phyloP scores from a whole-genome alignment of 2,888 invertebrate genomes.

The Melinaea menophilus region DNA sequence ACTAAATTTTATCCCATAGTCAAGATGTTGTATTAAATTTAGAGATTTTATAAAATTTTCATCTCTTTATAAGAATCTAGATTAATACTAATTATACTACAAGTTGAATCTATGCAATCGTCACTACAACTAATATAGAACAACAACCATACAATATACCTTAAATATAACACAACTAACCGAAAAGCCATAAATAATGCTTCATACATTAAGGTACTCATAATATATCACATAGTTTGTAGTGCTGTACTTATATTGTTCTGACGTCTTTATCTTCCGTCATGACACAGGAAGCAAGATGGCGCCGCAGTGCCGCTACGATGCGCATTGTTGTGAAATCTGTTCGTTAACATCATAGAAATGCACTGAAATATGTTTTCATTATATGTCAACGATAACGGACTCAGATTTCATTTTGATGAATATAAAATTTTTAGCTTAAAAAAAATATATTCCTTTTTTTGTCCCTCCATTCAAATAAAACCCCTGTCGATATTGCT shows the following conservation, averaged over 20 bases:
- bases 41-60: no score
- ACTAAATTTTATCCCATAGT: constrained; percentile 16
- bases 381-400: constrained; percentile 7
- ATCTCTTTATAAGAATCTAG: no score
- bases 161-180: no score
- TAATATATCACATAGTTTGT: no score
- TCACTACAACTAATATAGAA: no score
- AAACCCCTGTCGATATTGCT: constrained; percentile 31
- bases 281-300: constrained; percentile 11
- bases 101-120: no score
- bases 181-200: no score
- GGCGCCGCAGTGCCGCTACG: neutral
- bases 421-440: no score
- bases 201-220: no score
- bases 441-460: constrained; percentile 11
- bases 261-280: constrained; percentile 2
- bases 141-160: no score
- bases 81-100: no score
- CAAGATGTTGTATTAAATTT: neutral
- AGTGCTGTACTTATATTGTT: neutral
- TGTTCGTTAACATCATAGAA: constrained; percentile 10
- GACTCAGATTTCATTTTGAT: no score
- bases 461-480: constrained; percentile 28
- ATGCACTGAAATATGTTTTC: constrained; percentile 2
- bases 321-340: constrained; percentile 10